Percentiles rank a stretch among this genome's conserved stretches.
Conservation (phyloP, 2,888 invertebrate genomes). For the Nebria salina region DNA sequence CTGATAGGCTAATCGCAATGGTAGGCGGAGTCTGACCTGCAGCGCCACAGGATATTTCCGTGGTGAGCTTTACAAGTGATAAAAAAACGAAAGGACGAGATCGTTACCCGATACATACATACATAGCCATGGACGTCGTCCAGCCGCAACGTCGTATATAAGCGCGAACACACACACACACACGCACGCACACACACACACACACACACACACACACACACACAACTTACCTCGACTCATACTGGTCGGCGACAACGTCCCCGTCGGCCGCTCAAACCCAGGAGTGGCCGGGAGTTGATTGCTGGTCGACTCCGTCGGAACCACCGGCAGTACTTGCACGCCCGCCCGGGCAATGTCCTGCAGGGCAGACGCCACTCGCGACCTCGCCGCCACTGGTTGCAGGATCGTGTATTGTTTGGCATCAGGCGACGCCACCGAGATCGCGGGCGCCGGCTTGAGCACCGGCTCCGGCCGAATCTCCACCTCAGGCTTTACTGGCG, state of each 20-base stretch:
- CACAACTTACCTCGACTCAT: conserved; percentile 77
- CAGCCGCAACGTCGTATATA: neutral
- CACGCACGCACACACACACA: conserved; percentile 26
- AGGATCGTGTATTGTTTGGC: conserved; percentile 86
- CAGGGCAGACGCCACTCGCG: conserved; percentile 82
- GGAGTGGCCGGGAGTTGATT: conserved; percentile 57
- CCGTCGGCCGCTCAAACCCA: conserved; percentile 64
- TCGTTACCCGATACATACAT: neutral
- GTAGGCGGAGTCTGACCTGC: conserved; percentile 59
- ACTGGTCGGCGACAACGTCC: conserved; percentile 79
- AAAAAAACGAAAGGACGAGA: neutral
- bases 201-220: conserved; percentile 3
- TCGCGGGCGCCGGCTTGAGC: conserved; percentile 47
- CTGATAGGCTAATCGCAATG: conserved; percentile 63
- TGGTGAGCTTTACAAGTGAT: neutral
- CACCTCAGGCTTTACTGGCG: conserved; percentile 44
- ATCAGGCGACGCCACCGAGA: conserved; percentile 60
- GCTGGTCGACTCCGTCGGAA: conserved; percentile 52
- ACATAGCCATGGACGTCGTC: neutral
- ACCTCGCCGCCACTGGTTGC: conserved; percentile 83
- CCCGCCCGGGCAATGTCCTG: conserved; percentile 78
- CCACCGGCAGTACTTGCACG: conserved; percentile 70
- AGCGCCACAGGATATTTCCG: conserved; percentile 53
- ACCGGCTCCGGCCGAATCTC: conserved; percentile 19
- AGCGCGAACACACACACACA: neutral